phyloP scores from a whole-genome alignment of 2,113 vertebrate species.

The Rana temporaria region DNA sequence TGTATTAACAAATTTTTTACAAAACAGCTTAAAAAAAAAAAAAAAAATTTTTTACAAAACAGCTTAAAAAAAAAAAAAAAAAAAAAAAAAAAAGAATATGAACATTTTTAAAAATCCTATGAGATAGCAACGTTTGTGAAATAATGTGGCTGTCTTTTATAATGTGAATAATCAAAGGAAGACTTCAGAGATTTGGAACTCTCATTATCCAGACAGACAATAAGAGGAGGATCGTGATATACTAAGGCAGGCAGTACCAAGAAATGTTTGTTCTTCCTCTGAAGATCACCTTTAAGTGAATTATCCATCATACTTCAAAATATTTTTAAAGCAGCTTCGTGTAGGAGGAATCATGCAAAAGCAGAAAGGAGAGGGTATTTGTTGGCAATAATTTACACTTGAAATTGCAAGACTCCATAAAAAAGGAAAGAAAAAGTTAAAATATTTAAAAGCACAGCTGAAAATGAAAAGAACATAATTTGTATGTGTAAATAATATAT shows the following conservation, averaged over 20 bases:
- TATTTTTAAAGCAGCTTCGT: constrained; percentile 11
- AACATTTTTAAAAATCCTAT: too few relatives aligned
- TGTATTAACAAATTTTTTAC: too few relatives aligned
- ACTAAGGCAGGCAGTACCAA: not conserved
- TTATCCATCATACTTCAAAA: constrained; percentile 21
- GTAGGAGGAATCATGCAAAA: not conserved
- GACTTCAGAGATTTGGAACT: not conserved
- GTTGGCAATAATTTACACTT: too few relatives aligned
- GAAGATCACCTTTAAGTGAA: constrained; percentile 25
- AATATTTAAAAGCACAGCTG: too few relatives aligned
- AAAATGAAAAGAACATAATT: too few relatives aligned
- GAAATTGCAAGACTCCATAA: too few relatives aligned
- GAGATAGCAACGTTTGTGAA: not conserved
- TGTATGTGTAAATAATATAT: too few relatives aligned
- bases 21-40: too few relatives aligned
- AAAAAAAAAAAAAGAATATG: not conserved
- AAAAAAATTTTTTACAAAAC: too few relatives aligned
- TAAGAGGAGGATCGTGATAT: constrained; percentile 13
- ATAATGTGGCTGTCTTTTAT: not conserved
- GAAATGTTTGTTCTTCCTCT: constrained; percentile 6
- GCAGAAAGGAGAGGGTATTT: not conserved
- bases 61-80: too few relatives aligned
- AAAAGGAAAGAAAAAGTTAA: too few relatives aligned
- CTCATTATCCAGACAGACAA: constrained; percentile 2
- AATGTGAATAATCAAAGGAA: not conserved